These are phyloP conservation scores for Drosophila subobscura DNA, from an alignment of 1,140 invertebrate genomes.

Conservation along the genomic window DNA sequence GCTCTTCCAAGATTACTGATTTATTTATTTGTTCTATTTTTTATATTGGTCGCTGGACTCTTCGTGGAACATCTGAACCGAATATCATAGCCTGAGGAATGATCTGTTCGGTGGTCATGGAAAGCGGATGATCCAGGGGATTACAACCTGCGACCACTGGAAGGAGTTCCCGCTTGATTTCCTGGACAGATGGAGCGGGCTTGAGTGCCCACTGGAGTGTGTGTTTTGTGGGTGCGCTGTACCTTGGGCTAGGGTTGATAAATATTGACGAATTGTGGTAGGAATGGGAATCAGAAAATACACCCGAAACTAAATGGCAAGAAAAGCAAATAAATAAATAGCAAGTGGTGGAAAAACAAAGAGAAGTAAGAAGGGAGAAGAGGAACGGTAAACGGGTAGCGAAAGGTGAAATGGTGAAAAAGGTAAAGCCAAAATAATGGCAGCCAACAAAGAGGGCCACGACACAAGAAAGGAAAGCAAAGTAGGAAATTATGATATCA, in stretches of 20 bases:
- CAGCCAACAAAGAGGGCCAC: conserved; percentile 28
- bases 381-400: background rate
- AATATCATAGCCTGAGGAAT: too few relatives aligned
- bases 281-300: conserved; percentile 3
- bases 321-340: conserved; percentile 18
- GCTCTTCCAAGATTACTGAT: too few relatives aligned
- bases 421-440: conserved; percentile 34
- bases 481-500: conserved; percentile 80
- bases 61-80: too few relatives aligned
- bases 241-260: conserved; percentile 47
- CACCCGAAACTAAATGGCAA: conserved; percentile 6
- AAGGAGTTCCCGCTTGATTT: conserved; percentile 75
- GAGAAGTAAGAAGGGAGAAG: background rate
- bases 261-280: conserved; percentile 60
- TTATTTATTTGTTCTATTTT: too few relatives aligned
- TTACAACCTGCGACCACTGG: conserved; percentile 11
- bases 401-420: background rate
- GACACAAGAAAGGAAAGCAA: conserved; percentile 55
- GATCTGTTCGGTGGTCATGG: too few relatives aligned
- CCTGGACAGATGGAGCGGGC: conserved; percentile 59
- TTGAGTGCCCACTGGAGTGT: background rate
- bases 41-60: too few relatives aligned
- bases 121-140: too few relatives aligned
- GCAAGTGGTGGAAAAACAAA: conserved; percentile 4
- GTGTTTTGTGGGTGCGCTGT: background rate